Percentiles rank a stretch among this genome's conserved stretches.
Conservation (phyloP, 2,797 vertebrate species). For the Mus caroli region DNA sequence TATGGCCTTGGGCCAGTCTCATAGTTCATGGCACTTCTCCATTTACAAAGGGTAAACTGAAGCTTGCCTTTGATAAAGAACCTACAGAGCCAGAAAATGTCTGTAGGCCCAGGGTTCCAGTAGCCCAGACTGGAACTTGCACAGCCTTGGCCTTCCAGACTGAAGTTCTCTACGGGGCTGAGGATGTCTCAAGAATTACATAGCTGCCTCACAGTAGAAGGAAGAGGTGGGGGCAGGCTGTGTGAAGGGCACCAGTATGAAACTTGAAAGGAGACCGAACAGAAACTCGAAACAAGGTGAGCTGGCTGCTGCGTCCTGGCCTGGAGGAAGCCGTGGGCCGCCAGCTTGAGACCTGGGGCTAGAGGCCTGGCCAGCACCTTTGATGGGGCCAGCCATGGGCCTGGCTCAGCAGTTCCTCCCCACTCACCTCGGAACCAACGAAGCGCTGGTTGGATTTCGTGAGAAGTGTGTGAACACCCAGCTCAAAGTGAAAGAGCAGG, state of each 20-base stretch:
- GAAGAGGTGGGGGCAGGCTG: background rate
- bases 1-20: rapidly evolving
- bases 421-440: slow-evolving; percentile 41
- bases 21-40: rapidly evolving
- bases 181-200: background rate
- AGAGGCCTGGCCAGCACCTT: slow-evolving; percentile 67
- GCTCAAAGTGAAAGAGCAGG: slow-evolving; percentile 81
- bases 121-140: too few relatives aligned
- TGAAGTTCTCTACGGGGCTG: background rate
- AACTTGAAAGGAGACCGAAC: slow-evolving; percentile 63
- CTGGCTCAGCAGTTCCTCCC: slow-evolving; percentile 74
- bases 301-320: slow-evolving; percentile 46
- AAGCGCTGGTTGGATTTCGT: slow-evolving; percentile 49
- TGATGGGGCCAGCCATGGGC: slow-evolving; percentile 58
- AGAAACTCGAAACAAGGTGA: slow-evolving; percentile 68
- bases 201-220: too few relatives aligned
- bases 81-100: background rate
- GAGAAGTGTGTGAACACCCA: slow-evolving; percentile 51
- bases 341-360: slow-evolving; percentile 50
- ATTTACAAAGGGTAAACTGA: background rate
- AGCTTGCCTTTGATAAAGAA: background rate
- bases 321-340: slow-evolving; percentile 72
- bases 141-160: background rate
- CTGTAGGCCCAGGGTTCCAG: rapidly evolving
- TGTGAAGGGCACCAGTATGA: slow-evolving; percentile 69